Base-by-base conservation (phyloP, 1,140 invertebrate species). In the Bicyclus anynana region DNA sequence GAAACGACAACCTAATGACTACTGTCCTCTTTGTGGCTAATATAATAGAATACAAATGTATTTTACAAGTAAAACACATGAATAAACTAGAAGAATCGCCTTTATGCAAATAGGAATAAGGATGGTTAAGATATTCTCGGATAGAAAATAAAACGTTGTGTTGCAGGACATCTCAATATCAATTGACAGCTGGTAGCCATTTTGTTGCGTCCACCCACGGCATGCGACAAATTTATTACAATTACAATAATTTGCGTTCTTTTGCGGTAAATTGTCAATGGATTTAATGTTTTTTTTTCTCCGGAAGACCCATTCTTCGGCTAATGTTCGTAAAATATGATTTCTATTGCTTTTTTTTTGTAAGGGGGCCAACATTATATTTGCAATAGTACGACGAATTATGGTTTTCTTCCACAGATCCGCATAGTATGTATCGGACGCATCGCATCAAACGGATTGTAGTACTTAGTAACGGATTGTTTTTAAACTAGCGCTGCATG, bases 131-230 rank as follows among this genome's bases (percentile, higher is more conserved):
- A 47, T 29, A 49, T 54, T 27, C 6, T 6, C 0, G 6, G 14
- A 13, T 10, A 40, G 2, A 44, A 49, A 44, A 16, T 38, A 2
- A 40, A 38, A 17, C 10, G 44, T 64, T 76, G 63, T 64, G 44
- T 62, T 67, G 64, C 54, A 76, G 73, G n/a, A 84, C 57, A 59
- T 74, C 74, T 84, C 75, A 74, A 79, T 80, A 67, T 59, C 57
- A 67, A 74, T 77, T 82, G 81, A 80, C 81, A 84, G 79, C 77
- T 84, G 80, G 65, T 74, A 42, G 65, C 70, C 71, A 77, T 80
- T 76, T 80, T 74, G 62, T 67, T 65, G 65, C 59, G 49, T 78
- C 76, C 77, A 74, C 73, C 79, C 74, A 80, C 75, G 53, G 62
- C 52, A 67, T 55, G 44, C 57, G 62, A 64, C 59, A 53, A 50